Percentiles rank a stretch among this genome's conserved stretches.
Conservation (phyloP, 1,140 invertebrate genomes). For the Trichoplusia ni region DNA sequence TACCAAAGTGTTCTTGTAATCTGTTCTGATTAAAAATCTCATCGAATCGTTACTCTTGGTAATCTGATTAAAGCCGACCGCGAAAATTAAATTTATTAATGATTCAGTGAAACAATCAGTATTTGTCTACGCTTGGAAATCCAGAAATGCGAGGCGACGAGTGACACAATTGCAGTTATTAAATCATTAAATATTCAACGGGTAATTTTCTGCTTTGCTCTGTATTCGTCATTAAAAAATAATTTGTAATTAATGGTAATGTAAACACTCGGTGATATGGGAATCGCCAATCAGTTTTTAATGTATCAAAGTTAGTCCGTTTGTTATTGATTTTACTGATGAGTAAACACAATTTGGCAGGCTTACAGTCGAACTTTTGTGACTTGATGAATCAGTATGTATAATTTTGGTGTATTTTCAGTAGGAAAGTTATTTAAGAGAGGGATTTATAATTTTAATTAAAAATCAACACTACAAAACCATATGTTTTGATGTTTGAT, state of each 20-base stretch:
- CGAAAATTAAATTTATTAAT: slow-evolving; percentile 32
- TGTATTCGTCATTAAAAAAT: slow-evolving; percentile 21
- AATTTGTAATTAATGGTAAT: slow-evolving; percentile 13
- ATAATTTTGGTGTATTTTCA: no score
- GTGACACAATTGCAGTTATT: slow-evolving; percentile 36
- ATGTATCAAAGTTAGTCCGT: no score
- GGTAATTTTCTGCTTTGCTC: slow-evolving; percentile 32
- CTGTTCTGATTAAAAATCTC: slow-evolving; percentile 31
- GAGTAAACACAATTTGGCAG: no score
- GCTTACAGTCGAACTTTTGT: no score
- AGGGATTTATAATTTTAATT: no score
- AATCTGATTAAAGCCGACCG: slow-evolving; percentile 22
- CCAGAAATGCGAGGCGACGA: slow-evolving; percentile 20
- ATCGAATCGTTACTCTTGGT: slow-evolving; percentile 12
- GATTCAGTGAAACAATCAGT: slow-evolving; percentile 20
- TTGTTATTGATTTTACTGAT: no score
- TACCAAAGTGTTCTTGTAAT: slow-evolving; percentile 23
- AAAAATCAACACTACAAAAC: no score
- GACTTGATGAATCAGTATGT: no score
- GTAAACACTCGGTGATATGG: background rate
- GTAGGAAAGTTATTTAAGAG: no score
- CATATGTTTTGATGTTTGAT: no score
- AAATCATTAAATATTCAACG: slow-evolving; percentile 39
- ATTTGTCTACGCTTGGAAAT: slow-evolving; percentile 22
- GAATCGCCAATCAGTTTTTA: background rate